These are phyloP conservation scores for Danaus chrysippus DNA, from an alignment of 2,888 invertebrate species.

Conservation along the genomic window DNA sequence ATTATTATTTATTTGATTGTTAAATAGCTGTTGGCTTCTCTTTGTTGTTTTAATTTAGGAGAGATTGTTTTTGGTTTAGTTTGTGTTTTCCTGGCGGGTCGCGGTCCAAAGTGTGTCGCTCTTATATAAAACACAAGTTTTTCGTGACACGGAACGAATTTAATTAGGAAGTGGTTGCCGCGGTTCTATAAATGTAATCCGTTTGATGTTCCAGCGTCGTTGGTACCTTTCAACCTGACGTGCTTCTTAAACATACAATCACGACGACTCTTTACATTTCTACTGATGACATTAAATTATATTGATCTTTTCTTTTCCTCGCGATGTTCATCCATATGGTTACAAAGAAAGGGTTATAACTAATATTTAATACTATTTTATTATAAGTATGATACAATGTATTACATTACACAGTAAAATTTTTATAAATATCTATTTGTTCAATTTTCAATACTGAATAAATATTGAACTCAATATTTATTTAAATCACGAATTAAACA, in stretches of 20 bases:
- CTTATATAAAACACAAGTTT: slow-evolving; percentile 25
- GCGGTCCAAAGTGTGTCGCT: background rate
- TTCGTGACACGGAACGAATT: slow-evolving; percentile 26
- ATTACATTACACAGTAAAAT: no score
- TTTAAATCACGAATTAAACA: no score
- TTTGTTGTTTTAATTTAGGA: no score
- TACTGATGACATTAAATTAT: slow-evolving; percentile 7
- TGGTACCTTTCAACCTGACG: slow-evolving; percentile 1
- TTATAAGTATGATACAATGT: no score
- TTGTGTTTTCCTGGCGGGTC: background rate
- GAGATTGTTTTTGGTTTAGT: no score
- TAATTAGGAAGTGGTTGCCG: slow-evolving; percentile 20
- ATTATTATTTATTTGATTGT: no score
- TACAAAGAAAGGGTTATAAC: no score
- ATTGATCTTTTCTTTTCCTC: background rate
- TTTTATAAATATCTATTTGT: no score
- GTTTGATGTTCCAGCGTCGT: slow-evolving; percentile 21
- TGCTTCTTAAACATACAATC: slow-evolving; percentile 2
- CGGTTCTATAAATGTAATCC: slow-evolving; percentile 24
- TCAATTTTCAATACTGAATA: no score
- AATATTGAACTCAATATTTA: no score
- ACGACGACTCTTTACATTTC: slow-evolving; percentile 1
- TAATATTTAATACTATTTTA: no score
- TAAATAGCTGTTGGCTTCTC: no score
- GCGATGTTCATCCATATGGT: background rate